A percentile compares a stretch with the other conserved stretches of the same genome.
Evolutionary conservation across 1,140 invertebrate species (phyloP).

Genomic region (Subanguina moxae): DNA sequence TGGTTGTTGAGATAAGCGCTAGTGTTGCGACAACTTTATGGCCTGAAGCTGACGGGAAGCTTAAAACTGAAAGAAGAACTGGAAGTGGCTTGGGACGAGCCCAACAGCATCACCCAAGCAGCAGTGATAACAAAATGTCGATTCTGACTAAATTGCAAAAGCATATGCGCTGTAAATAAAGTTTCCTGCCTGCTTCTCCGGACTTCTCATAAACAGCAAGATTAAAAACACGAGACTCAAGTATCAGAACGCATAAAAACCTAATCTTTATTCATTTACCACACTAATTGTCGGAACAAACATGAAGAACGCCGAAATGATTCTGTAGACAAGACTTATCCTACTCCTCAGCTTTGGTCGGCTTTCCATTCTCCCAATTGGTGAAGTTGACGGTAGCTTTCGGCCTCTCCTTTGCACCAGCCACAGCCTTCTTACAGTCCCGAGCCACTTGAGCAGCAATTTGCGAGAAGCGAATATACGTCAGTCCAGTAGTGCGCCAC

Average conservation of each 20-base stretch:
- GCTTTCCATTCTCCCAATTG: constrained; percentile 10
- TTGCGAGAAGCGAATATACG: constrained; percentile 50
- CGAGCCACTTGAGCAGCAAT: constrained; percentile 42
- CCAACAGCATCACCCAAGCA: neutral
- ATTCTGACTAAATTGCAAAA: too few species aligned
- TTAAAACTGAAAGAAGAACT: neutral
- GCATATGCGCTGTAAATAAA: too few species aligned
- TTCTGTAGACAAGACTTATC: too few species aligned
- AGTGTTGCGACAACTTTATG: neutral
- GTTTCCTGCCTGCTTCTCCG: too few species aligned
- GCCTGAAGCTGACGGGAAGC: neutral
- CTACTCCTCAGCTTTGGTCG: constrained; percentile 9
- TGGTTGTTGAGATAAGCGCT: too few species aligned
- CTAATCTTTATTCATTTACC: too few species aligned
- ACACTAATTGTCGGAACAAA: too few species aligned
- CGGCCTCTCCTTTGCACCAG: neutral
- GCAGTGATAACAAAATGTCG: too few species aligned
- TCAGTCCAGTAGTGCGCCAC: constrained; percentile 45
- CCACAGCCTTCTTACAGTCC: constrained; percentile 21
- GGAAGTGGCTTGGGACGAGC: constrained; percentile 1
- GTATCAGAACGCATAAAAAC: too few species aligned
- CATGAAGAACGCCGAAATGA: too few species aligned
- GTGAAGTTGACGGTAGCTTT: constrained; percentile 14
- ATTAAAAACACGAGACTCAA: too few species aligned
- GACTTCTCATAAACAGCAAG: too few species aligned